Evolutionary conservation across 2,797 vertebrate species (phyloP).

Genomic region (Sebastes melanostomus): DNA sequence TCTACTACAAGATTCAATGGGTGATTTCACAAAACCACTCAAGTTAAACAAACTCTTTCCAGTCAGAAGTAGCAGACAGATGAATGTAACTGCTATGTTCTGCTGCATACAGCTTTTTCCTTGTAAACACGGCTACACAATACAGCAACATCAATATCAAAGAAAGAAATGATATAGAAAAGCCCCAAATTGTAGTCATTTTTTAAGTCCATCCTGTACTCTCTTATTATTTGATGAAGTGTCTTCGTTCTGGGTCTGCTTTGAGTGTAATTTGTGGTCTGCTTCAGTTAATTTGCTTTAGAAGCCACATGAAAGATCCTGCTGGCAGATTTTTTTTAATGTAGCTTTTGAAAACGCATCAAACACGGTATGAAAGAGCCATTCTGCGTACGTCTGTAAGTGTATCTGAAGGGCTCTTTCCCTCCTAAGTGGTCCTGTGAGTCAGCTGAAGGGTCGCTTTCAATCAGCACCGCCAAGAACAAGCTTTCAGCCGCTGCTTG

Average conservation of each 20-base stretch:
- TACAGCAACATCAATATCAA: background rate
- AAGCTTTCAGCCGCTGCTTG: constrained; percentile 33
- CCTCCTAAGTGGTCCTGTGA: constrained; percentile 45
- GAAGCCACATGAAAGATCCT: constrained; percentile 49
- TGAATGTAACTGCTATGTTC: background rate
- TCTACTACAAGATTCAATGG: background rate
- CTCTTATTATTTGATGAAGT: constrained; percentile 17
- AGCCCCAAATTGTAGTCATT: constrained; percentile 16
- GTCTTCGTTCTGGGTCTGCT: constrained; percentile 13
- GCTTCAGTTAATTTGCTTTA: constrained; percentile 45
- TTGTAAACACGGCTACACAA: background rate
- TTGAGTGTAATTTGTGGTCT: constrained; percentile 38
- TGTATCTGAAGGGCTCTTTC: constrained; percentile 38
- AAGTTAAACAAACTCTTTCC: background rate
- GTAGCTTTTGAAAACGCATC: constrained; percentile 39
- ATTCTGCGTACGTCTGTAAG: constrained; percentile 12
- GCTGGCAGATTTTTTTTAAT: constrained; percentile 18
- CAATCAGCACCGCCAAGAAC: constrained; percentile 42
- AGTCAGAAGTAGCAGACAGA: background rate
- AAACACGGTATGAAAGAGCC: constrained; percentile 26
- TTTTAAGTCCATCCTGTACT: constrained; percentile 31
- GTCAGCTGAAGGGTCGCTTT: constrained; percentile 56
- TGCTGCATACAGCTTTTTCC: background rate
- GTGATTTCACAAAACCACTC: background rate
- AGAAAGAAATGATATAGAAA: constrained; percentile 13